phyloP scores from a whole-genome alignment of 2,888 invertebrate genomes.

The Minunthozetes semirufus region DNA sequence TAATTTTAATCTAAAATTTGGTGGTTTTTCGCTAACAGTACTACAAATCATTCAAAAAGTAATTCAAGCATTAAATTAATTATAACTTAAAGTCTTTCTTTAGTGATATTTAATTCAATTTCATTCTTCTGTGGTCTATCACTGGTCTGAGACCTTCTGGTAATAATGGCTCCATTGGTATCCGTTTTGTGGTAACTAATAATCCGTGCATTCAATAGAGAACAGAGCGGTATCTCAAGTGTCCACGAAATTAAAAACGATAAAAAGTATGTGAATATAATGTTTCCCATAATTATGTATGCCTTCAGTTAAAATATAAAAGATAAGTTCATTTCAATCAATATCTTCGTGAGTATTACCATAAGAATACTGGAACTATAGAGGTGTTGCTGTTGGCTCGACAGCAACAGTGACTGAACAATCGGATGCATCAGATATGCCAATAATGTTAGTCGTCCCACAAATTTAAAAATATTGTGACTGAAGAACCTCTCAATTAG shows the following conservation, averaged over 20 bases:
- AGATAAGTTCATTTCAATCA: neutral
- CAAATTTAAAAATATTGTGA: slow-evolving; percentile 12
- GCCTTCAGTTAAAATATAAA: slow-evolving; percentile 3
- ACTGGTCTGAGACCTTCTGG: neutral
- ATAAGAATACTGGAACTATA: slow-evolving; percentile 33
- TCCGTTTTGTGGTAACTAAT: neutral
- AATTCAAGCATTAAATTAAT: too few species aligned
- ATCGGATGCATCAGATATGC: slow-evolving; percentile 36
- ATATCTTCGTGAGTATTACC: slow-evolving; percentile 6
- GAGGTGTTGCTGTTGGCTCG: slow-evolving; percentile 36
- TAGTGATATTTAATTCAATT: slow-evolving; percentile 24
- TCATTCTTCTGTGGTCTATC: neutral
- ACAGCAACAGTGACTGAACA: slow-evolving; percentile 32
- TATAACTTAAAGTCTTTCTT: slow-evolving; percentile 28
- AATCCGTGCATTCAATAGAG: neutral
- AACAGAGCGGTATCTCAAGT: slow-evolving; percentile 34
- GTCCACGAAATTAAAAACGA: slow-evolving; percentile 33
- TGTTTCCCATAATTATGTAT: slow-evolving; percentile 35
- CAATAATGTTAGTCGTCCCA: slow-evolving; percentile 33
- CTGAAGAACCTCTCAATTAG: slow-evolving; percentile 8
- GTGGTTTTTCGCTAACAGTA: too few species aligned
- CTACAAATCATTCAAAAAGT: too few species aligned
- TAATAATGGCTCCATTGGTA: neutral
- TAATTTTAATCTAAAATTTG: too few species aligned
- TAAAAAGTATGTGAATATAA: slow-evolving; percentile 32